Base-by-base conservation (phyloP, 2,797 vertebrate species). In the Paramormyrops hopkinsi region DNA sequence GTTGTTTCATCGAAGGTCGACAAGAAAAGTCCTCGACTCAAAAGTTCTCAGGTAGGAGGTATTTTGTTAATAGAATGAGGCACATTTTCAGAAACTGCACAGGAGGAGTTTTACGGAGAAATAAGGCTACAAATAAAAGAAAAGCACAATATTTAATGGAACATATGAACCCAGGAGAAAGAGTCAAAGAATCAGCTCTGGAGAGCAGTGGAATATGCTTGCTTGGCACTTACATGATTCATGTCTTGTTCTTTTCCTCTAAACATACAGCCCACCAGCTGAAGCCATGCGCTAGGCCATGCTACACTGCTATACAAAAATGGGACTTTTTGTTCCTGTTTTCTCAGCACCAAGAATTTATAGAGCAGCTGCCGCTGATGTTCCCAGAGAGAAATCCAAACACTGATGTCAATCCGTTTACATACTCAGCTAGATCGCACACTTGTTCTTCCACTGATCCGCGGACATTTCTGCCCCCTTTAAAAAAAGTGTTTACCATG, bases 351-450 rank as follows among this genome's bases (percentile, higher is more conserved):
- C 90, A 93, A 89, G 93, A 94, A 95, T 96, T 95, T 95, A 96
- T 95, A 92, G 93, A 93, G 95, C 96, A 96, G 95, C 95, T 95
- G 95, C 93, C 89, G 90, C 95, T 96, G 94, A 96, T 96, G 95
- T 95, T 95, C 94, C 93, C 94, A 94, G 96, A 95, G 95, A 96
- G 93, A 93, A 93, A 93, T 91, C 93, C 94, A 95, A 96, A 95
- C 95, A 95, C 92, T 95, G 94, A 94, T 95, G 95, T 96, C 95
- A 94, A 96, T 93, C 83, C 50, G 93, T 96, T 95, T 95, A 95
- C 94, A 95, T 92, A 93, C 92, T 91, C 91, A 88, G 82, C 90
- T 91, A 90, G 92, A 93, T 94, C 93, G 91, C 93, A 93, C 93
- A 92, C 93, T 95, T 93, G 91, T 91, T 94, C 93, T 92, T 92